Percentiles rank a stretch among this genome's conserved stretches.
phyloP scores from a whole-genome alignment of 2,113 vertebrate species.

The Grammomys surdaster region DNA sequence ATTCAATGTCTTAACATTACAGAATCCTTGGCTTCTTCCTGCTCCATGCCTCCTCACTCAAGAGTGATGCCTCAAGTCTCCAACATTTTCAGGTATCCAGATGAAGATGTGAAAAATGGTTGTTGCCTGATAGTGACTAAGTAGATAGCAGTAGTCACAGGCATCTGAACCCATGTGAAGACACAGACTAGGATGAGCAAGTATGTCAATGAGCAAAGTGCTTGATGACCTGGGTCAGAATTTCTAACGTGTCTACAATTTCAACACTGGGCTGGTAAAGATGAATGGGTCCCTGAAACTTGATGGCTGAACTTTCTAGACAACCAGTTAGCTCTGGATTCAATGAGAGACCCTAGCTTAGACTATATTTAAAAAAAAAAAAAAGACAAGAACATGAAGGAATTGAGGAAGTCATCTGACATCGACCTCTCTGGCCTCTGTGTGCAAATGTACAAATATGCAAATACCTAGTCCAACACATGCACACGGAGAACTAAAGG shows the following conservation, averaged over 20 bases:
- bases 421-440: neutral
- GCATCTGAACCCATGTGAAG: rapidly evolving
- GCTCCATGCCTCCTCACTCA: neutral
- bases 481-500: neutral
- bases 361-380: no score
- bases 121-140: neutral
- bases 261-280: neutral
- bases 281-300: neutral
- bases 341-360: neutral
- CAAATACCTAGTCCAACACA: neutral
- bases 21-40: neutral
- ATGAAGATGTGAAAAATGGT: neutral
- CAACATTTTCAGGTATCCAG: neutral
- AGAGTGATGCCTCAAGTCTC: neutral
- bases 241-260: neutral
- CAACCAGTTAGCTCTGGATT: neutral
- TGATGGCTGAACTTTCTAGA: neutral
- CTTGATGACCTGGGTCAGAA: neutral
- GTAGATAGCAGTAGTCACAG: neutral
- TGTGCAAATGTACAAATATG: neutral
- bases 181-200: neutral
- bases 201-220: neutral
- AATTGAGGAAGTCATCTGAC: no score
- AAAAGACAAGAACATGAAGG: neutral
- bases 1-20: no score